Evolutionary conservation across 2,797 vertebrate genomes (phyloP).

Genomic region (Pangasius sanitwongsei): DNA sequence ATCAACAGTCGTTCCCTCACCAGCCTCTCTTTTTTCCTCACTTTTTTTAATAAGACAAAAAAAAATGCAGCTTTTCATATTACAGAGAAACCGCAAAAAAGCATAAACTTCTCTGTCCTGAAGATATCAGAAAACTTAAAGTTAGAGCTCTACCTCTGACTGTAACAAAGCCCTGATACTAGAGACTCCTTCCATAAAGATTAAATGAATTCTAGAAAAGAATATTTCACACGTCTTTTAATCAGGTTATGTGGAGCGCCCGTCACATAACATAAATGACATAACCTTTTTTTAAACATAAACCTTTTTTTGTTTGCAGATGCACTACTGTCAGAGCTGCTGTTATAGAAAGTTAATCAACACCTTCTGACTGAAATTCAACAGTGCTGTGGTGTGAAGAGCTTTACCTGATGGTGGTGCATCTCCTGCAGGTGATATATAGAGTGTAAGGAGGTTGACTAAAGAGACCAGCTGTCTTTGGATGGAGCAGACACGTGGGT

Average conservation of each 20-base stretch:
- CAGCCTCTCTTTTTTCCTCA: too few relatives aligned
- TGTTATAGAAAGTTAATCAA: background rate
- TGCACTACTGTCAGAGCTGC: background rate
- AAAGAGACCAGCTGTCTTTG: slow-evolving; percentile 88
- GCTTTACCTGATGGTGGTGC: slow-evolving; percentile 47
- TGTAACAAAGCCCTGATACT: background rate
- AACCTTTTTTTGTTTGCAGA: too few relatives aligned
- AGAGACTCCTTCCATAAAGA: background rate
- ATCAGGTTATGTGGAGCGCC: too few relatives aligned
- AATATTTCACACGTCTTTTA: too few relatives aligned
- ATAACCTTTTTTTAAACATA: too few relatives aligned
- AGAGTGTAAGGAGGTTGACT: slow-evolving; percentile 81
- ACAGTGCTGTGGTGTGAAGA: background rate
- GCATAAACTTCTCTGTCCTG: background rate
- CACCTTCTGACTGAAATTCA: background rate
- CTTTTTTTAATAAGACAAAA: too few relatives aligned
- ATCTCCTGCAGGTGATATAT: slow-evolving; percentile 72
- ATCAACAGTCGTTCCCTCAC: background rate
- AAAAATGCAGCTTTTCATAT: too few relatives aligned
- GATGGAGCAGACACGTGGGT: slow-evolving; percentile 86
- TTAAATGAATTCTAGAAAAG: background rate
- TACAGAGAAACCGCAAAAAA: too few relatives aligned
- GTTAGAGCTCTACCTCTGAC: background rate
- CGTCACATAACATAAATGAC: too few relatives aligned
- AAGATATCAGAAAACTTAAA: background rate